A percentile compares a stretch with the other conserved stretches of the same genome.
Conservation (phyloP, 2,888 invertebrate genomes). For the Ochropacha duplaris region DNA sequence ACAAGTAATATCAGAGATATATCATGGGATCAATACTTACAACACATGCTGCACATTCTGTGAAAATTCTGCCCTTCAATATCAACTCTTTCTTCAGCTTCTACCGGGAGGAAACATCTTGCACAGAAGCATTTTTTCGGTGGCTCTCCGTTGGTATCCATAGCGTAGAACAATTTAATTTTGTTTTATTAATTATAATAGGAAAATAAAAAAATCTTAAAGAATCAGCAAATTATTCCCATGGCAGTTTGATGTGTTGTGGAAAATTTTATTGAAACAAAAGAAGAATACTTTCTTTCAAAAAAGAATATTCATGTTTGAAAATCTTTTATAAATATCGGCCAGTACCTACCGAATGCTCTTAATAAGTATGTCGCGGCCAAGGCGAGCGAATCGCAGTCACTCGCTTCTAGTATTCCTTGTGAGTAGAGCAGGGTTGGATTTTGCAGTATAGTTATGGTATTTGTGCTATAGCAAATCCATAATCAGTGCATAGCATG, state of each 20-base stretch:
- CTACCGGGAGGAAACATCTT: conserved; percentile 67
- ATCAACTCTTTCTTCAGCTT: conserved; percentile 61
- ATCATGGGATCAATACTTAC: conserved; percentile 46
- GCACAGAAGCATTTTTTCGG: conserved; percentile 72
- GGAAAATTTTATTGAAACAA: conserved; percentile 48
- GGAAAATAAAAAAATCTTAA: conserved; percentile 19
- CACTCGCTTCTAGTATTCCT: too few species aligned
- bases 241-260: conserved; percentile 50
- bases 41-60: conserved; percentile 67
- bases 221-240: conserved; percentile 54
- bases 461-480: too few species aligned
- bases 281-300: conserved; percentile 22
- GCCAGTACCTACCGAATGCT: background rate
- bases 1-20: background rate
- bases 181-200: conserved; percentile 17
- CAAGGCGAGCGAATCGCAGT: too few species aligned
- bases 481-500: too few species aligned
- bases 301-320: conserved; percentile 28
- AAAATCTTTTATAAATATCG: conserved; percentile 16
- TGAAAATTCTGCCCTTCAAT: conserved; percentile 72
- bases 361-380: too few species aligned
- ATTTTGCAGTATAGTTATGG: too few species aligned
- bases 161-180: conserved; percentile 41
- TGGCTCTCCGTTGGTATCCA: conserved; percentile 59
- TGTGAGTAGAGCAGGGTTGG: too few species aligned